phyloP scores from a whole-genome alignment of 2,113 vertebrate genomes.

The Myotis lucifugus region DNA sequence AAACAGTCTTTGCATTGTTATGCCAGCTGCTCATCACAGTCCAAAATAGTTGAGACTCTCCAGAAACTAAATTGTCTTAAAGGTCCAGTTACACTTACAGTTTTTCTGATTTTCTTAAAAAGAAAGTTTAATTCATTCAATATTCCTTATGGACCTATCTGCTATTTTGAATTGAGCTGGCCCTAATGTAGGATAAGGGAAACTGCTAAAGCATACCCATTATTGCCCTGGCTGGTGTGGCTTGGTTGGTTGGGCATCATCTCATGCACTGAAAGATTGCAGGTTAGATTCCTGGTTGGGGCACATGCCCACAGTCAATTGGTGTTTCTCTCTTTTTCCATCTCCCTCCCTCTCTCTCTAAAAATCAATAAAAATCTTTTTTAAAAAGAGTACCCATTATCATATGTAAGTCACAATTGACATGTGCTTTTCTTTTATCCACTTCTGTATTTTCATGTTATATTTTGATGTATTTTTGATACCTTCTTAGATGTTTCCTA shows the following conservation, averaged over 20 bases:
- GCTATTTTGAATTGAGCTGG: constrained; percentile 15
- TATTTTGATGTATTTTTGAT: constrained; percentile 14
- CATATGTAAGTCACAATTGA: not conserved
- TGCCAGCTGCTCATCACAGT: not conserved
- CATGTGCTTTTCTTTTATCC: not conserved
- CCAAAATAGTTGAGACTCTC: constrained; percentile 33
- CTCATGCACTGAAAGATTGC: not conserved
- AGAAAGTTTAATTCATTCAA: constrained; percentile 33
- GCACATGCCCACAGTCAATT: not conserved
- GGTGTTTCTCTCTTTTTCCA: not conserved
- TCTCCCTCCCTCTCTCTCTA: not conserved
- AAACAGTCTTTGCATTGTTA: not conserved
- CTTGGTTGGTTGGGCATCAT: not conserved
- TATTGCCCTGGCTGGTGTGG: not conserved
- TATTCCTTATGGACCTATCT: not conserved
- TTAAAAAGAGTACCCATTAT: not conserved
- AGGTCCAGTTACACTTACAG: constrained; percentile 39
- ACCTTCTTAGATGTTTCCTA: not conserved
- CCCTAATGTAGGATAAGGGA: not conserved
- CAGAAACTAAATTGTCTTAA: constrained; percentile 49
- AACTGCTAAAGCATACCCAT: not conserved
- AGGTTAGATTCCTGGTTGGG: not conserved
- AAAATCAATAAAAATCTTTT: not conserved
- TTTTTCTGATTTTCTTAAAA: constrained; percentile 41
- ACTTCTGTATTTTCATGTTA: constrained; percentile 16